phyloP scores from a whole-genome alignment of 1,140 invertebrate genomes.

The Trachymyrmex cornetzi region DNA sequence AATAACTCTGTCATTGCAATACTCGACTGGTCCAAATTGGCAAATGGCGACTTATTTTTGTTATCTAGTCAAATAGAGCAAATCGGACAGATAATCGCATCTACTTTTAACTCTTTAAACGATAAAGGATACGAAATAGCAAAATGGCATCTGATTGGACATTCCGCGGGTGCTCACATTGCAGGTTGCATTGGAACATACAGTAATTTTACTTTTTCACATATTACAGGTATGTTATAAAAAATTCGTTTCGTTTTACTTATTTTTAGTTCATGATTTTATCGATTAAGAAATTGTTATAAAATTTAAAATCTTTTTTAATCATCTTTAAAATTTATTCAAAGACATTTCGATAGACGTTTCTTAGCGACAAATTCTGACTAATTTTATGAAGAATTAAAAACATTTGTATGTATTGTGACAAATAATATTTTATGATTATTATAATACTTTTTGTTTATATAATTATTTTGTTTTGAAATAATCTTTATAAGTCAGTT shows the following conservation, averaged over 20 bases:
- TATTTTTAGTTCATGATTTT: neutral
- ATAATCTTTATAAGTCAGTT: neutral
- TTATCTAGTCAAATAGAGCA: neutral
- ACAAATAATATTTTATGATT: neutral
- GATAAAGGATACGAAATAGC: neutral
- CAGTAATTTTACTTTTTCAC: neutral
- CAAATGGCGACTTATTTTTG: neutral
- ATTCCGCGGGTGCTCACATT: neutral
- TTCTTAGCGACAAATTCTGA: neutral
- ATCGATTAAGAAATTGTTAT: neutral
- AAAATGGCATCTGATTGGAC: neutral
- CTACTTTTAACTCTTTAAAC: neutral
- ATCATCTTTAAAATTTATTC: neutral
- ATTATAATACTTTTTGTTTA: neutral
- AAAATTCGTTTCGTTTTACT: neutral
- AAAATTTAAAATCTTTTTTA: too few species aligned
- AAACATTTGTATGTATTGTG: neutral
- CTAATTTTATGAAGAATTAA: neutral
- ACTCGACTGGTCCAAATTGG: neutral
- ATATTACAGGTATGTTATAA: conserved; percentile 6
- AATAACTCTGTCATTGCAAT: neutral
- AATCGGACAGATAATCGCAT: neutral
- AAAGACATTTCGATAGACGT: neutral
- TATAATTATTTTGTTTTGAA: neutral
- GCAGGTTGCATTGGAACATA: conserved; percentile 7